Evolutionary conservation across 2,797 vertebrate species (phyloP).

Genomic region (Bovichtus variegatus): DNA sequence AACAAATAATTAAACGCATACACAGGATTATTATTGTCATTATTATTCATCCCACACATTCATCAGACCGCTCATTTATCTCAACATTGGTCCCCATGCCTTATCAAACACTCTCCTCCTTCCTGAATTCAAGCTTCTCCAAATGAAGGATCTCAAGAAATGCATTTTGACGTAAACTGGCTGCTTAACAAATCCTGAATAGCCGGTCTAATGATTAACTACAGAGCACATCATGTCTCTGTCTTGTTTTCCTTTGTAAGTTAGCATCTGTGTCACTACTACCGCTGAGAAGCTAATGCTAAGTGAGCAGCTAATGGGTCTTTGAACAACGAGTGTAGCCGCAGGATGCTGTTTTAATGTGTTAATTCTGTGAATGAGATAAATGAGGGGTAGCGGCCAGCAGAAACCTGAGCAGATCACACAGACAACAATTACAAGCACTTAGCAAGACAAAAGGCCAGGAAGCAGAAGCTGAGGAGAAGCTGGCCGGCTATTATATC

Average conservation of each 20-base stretch:
- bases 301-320: slow-evolving; percentile 48
- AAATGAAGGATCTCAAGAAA: background rate
- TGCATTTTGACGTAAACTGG: background rate
- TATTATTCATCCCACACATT: no score
- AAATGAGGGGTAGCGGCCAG: slow-evolving; percentile 45
- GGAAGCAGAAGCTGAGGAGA: slow-evolving; percentile 36
- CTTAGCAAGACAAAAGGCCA: slow-evolving; percentile 50
- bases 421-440: slow-evolving; percentile 53
- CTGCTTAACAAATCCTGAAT: background rate
- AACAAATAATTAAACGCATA: no score
- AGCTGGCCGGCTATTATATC: background rate
- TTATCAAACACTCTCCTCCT: no score
- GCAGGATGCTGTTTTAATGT: slow-evolving; percentile 64
- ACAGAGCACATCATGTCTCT: slow-evolving; percentile 6
- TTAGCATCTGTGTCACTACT: slow-evolving; percentile 16
- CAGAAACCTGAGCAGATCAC: slow-evolving; percentile 63
- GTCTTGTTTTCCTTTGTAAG: slow-evolving; percentile 16
- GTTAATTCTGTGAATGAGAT: slow-evolving; percentile 63
- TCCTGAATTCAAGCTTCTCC: no score
- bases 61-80: no score
- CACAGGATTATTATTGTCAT: no score
- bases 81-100: no score
- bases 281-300: slow-evolving; percentile 51
- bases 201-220: background rate
- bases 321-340: slow-evolving; percentile 59